These are phyloP conservation scores for Distichodus sexfasciatus DNA, from an alignment of 2,797 vertebrate species.

Conservation along the genomic window DNA sequence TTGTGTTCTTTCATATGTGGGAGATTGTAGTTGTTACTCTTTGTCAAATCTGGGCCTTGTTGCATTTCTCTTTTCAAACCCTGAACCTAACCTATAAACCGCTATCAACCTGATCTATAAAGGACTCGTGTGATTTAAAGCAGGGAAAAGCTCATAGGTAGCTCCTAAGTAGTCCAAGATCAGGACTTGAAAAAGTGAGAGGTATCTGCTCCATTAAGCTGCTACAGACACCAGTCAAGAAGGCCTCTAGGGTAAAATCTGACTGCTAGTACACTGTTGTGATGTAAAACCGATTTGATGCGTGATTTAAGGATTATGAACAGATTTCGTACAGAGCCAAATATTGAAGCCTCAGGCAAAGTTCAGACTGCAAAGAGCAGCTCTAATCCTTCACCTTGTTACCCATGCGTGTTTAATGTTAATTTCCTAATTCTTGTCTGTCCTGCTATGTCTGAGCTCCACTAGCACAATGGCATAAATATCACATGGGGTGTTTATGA, in stretches of 20 bases:
- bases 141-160: not conserved
- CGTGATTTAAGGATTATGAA: not conserved
- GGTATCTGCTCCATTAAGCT: too few relatives aligned
- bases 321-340: not conserved
- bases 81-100: too few relatives aligned
- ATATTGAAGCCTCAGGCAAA: not conserved
- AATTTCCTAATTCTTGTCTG: conserved; percentile 1
- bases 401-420: conserved; percentile 3
- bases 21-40: too few relatives aligned
- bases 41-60: too few relatives aligned
- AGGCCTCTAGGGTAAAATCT: not conserved
- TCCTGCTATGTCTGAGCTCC: too few relatives aligned
- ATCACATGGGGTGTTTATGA: too few relatives aligned
- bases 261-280: not conserved
- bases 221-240: not conserved
- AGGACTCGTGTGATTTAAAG: not conserved
- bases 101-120: too few relatives aligned
- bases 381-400: conserved; percentile 5
- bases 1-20: not conserved
- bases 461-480: too few relatives aligned
- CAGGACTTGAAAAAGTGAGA: too few relatives aligned
- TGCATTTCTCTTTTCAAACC: too few relatives aligned
- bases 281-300: not conserved
- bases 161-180: too few relatives aligned
- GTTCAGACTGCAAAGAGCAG: conserved; percentile 18